A percentile compares a stretch with the other conserved stretches of the same genome.
phyloP scores from a whole-genome alignment of 2,888 invertebrate species.

The Eustalomyia histrio region DNA sequence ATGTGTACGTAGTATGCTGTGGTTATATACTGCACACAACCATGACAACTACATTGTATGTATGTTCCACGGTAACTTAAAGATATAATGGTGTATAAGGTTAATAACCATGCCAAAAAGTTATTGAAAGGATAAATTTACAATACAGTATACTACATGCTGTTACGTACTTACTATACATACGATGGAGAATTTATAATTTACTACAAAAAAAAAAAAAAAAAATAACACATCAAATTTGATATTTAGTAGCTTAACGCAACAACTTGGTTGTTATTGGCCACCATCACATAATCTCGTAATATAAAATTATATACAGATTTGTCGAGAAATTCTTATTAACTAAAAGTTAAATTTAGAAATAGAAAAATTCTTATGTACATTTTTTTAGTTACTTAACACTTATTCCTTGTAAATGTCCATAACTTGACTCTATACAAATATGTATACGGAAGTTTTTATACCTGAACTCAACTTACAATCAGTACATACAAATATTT shows the following conservation, averaged over 20 bases:
- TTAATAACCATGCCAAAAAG: conserved; percentile 52
- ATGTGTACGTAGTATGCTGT: background rate
- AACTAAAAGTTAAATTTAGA: background rate
- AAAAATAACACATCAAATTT: too few species aligned
- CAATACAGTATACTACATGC: too few species aligned
- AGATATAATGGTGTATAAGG: conserved; percentile 3
- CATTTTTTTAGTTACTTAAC: background rate
- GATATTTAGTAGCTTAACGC: too few species aligned
- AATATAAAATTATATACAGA: too few species aligned
- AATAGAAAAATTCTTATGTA: background rate
- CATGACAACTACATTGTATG: too few species aligned
- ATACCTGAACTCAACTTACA: background rate
- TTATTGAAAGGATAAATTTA: conserved; percentile 40
- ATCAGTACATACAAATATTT: background rate
- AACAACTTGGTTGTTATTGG: too few species aligned
- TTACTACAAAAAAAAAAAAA: background rate
- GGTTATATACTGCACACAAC: too few species aligned
- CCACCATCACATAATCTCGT: too few species aligned
- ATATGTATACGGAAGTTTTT: conserved; percentile 1
- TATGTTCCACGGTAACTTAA: conserved; percentile 6
- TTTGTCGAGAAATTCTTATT: too few species aligned
- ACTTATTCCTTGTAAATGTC: background rate
- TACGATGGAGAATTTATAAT: background rate
- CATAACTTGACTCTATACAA: background rate
- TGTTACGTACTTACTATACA: too few species aligned